Percentiles rank a stretch among this genome's conserved stretches.
Evolutionary conservation across 2,113 vertebrate species (phyloP).

Genomic region (Chloroceryle aenea): DNA sequence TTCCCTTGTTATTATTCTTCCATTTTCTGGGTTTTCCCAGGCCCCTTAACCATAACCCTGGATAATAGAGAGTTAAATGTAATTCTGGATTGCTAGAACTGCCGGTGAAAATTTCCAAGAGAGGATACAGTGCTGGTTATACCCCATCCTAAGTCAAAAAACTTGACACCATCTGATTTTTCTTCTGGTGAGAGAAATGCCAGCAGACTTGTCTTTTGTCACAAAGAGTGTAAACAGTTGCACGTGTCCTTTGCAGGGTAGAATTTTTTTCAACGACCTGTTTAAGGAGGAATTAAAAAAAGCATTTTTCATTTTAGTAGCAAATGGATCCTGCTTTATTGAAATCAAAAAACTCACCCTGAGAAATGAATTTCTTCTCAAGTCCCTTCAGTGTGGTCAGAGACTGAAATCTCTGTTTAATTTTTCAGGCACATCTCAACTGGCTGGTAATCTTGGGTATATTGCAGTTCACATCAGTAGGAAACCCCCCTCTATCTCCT

Average conservation of each 20-base stretch:
- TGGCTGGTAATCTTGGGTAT: background rate
- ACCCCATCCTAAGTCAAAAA: background rate
- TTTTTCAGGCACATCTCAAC: background rate
- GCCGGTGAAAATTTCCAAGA: background rate
- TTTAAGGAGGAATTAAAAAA: constrained; percentile 12
- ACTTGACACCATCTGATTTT: background rate
- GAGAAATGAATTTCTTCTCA: background rate
- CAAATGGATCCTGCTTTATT: background rate
- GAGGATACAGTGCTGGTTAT: background rate
- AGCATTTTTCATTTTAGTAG: background rate
- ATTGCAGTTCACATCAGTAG: background rate
- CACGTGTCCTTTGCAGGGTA: background rate
- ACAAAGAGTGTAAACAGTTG: background rate
- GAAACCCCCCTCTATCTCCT: background rate
- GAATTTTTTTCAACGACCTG: background rate
- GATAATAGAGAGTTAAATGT: background rate
- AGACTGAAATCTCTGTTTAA: background rate
- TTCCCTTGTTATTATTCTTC: constrained; percentile 52
- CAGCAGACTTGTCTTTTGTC: constrained; percentile 3
- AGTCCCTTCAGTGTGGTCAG: background rate
- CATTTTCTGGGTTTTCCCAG: constrained; percentile 59
- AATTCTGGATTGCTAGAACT: background rate
- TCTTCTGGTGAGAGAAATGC: background rate
- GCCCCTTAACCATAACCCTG: constrained; percentile 41
- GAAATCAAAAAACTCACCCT: background rate